Conservation (phyloP, 2,888 invertebrate species). For the Acholoe squamosa region DNA sequence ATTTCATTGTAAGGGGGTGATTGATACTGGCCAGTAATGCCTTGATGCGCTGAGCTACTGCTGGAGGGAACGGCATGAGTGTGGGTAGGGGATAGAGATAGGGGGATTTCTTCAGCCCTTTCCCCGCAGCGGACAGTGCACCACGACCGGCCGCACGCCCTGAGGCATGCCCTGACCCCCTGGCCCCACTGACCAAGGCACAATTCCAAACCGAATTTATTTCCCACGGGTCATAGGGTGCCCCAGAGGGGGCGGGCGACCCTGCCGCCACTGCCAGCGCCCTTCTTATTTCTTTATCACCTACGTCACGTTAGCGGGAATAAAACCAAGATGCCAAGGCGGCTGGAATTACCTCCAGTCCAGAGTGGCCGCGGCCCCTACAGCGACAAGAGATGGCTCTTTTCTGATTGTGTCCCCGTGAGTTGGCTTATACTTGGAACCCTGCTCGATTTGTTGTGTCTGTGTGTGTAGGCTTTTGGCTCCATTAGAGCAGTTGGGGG, state of each 20-base stretch:
- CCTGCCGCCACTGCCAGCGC: background rate
- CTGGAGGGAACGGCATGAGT: background rate
- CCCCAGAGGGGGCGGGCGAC: slow-evolving; percentile 9
- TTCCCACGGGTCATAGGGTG: slow-evolving; percentile 42
- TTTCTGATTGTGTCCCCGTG: slow-evolving; percentile 12
- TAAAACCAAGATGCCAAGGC: slow-evolving; percentile 16
- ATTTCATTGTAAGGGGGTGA: slow-evolving; percentile 44
- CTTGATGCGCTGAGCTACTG: background rate
- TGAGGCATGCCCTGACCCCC: slow-evolving; percentile 20
- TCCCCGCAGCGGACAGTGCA: background rate
- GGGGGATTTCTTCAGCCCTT: background rate
- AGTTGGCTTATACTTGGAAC: background rate
- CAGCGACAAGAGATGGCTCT: background rate
- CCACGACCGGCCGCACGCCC: background rate
- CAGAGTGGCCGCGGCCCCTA: background rate
- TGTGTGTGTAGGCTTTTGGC: background rate
- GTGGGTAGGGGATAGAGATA: background rate
- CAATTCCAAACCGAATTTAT: slow-evolving; percentile 55
- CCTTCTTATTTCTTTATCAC: slow-evolving; percentile 48
- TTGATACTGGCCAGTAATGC: slow-evolving; percentile 50
- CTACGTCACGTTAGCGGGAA: slow-evolving; percentile 44
- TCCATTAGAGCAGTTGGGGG: background rate
- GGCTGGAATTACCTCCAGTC: slow-evolving; percentile 14
- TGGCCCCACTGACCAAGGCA: slow-evolving; percentile 20
- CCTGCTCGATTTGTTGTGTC: slow-evolving; percentile 11